Evolutionary conservation across 2,888 invertebrate species (phyloP).

Genomic region (Limnephilus auricula): DNA sequence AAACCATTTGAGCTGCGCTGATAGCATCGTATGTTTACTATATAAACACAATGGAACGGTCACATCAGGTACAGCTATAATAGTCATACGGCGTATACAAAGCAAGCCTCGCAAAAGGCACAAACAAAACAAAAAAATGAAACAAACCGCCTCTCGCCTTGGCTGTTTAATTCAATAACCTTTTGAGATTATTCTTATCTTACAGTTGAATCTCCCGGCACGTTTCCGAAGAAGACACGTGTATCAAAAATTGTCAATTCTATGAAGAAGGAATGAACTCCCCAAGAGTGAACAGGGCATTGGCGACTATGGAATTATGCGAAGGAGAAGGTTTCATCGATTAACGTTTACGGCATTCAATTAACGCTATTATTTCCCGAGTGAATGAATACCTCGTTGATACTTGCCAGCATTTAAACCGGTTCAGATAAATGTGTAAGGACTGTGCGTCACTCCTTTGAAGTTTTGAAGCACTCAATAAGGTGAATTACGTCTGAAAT

Average conservation of each 20-base stretch:
- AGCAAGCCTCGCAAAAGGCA: not conserved
- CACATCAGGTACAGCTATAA: not conserved
- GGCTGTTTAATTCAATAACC: constrained; percentile 38
- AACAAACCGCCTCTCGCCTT: not conserved
- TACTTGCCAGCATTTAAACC: not conserved
- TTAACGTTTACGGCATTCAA: constrained; percentile 2
- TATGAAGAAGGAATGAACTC: not conserved
- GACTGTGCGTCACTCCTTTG: not conserved
- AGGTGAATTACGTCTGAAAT: constrained; percentile 5
- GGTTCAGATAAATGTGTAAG: not conserved
- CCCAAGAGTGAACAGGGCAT: not conserved
- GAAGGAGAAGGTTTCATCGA: not conserved
- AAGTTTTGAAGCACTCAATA: constrained; percentile 4
- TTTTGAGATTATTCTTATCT: constrained; percentile 26
- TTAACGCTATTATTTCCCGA: not conserved
- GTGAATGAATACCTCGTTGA: not conserved
- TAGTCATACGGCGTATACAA: not conserved
- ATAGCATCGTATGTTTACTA: constrained; percentile 5
- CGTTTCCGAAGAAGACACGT: constrained; percentile 9
- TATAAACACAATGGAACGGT: not conserved
- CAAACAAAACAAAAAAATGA: constrained; percentile 2
- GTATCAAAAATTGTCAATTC: not conserved
- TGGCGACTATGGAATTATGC: not conserved
- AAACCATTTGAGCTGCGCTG: not conserved
- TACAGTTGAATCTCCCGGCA: constrained; percentile 22